Evolutionary conservation across 2,888 invertebrate genomes (phyloP), one percentile per base, ranked within the genome.

Genomic region (Calameuta idolon): DNA sequence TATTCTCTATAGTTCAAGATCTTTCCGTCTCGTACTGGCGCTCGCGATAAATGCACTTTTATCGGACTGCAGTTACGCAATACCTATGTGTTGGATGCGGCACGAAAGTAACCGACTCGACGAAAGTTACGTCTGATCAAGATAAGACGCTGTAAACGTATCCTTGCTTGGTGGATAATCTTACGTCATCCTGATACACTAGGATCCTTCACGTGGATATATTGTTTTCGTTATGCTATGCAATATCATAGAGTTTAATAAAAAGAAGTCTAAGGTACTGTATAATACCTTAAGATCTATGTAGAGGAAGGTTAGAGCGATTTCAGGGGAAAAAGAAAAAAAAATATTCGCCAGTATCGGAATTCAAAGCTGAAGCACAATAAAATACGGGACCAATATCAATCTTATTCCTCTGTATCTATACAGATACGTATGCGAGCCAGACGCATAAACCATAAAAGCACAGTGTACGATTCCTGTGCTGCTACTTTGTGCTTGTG

Each of bases 391-490:
- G 35, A 37, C 78, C 76, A 74, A 79, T 79, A 76, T 79, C 76
- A 74, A 76, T 74, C 69, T 74, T 74, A 74, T 79, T 76, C 34
- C n/a, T 76, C 37, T 76, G 55, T 37, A 76, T 78, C 37, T 35
- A 33, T 35, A 34, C 15, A 5, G 30, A 23, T 30, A 31, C 35
- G 75, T 75, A 78, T 76, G 75, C 71, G 79, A 75, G 79, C 85
- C 83, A 87, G 86, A 85, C 87, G 85, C 87, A 87, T 88, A 88
- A 88, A 88, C 86, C 85, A 85, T 84, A 84, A 86, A 83, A 83
- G 85, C 87, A 77, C 80, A 34, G 69, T 77, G 34, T 69, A 55
- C 33, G 33, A 33, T 55, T 23, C 9, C 55, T 15, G 55, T 55
- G 55, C 55, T 23, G 55, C 15, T 55, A 55, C 23, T 55, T 23